These are phyloP conservation scores for Caenorhabditis inopinata DNA, from an alignment of 1,140 invertebrate genomes.

Conservation along the genomic window DNA sequence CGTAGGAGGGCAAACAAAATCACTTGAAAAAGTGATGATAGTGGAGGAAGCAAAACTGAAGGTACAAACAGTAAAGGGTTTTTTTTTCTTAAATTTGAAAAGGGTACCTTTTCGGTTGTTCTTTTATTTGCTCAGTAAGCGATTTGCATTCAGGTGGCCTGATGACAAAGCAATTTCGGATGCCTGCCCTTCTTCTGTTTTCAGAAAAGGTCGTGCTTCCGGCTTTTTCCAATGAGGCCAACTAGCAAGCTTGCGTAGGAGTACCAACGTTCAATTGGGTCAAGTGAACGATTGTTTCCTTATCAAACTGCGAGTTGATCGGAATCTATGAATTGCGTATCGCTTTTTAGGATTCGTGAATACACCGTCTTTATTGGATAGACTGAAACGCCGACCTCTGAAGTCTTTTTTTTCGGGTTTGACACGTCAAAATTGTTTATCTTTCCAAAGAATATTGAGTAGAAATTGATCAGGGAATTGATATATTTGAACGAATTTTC, in stretches of 20 bases:
- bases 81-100: not conserved
- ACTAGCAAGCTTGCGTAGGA: not conserved
- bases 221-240: not conserved
- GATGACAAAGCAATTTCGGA: conserved; percentile 6
- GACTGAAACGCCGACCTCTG: no score
- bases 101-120: not conserved
- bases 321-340: no score
- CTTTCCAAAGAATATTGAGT: no score
- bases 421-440: no score
- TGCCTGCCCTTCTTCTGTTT: not conserved
- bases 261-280: not conserved
- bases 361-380: no score
- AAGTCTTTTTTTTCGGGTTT: no score
- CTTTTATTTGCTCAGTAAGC: no score
- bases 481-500: no score
- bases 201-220: not conserved
- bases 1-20: not conserved
- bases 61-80: conserved; percentile 16
- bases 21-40: not conserved
- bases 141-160: no score
- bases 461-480: no score
- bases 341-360: no score
- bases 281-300: not conserved
- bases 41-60: not conserved
- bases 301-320: no score